Base-by-base conservation (phyloP, 1,140 invertebrate genomes). In the Berghia stephanieae region DNA sequence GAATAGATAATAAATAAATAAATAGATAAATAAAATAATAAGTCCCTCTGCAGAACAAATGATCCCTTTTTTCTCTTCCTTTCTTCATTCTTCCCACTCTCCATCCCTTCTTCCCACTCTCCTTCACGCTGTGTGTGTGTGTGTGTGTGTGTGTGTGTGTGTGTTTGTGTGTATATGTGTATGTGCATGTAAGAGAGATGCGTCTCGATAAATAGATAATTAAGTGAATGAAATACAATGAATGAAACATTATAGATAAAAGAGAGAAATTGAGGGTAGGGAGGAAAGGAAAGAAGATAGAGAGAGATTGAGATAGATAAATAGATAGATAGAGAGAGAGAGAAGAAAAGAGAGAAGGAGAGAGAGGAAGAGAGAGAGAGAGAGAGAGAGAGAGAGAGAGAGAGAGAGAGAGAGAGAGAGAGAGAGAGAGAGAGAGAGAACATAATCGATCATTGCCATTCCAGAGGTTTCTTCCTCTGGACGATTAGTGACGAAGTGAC, bases 371-470 rank as follows among this genome's bases (percentile, higher is more conserved):
- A 34, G 10, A 36, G 10, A 36, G 40, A 36, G 40, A n/a, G n/a
- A 68, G 21, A 68, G 66, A 6, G 8, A 60, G 52, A 40, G 57
- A 40, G 43, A 38, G 34, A 57, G 72, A 40, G 52, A 75, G 57
- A 57, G 34, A 60, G 43, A 63, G 55, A 40, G 34, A 60, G 21
- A 63, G 40, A n/a, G 34, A 63, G 34, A 42, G n/a, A 43, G 34
- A 75, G 38, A 63, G 43, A 43, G 52, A 75, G 31, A 63, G 36
- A 40, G 73, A 75, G 66, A 67, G 66, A 67, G 66, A 36, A 31
- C 34, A 13, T 49, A n/a, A n/a, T n/a, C n/a, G n/a, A 13, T 13
- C 46, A 13, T 49, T 49, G 13, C 46, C 46, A 49, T 49, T n/a
- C 46, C 10, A 49, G 13, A n/a, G n/a, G 13, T 49, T 13, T 13